phyloP scores from a whole-genome alignment of 2,888 invertebrate species.

The Calameuta pallipes region DNA sequence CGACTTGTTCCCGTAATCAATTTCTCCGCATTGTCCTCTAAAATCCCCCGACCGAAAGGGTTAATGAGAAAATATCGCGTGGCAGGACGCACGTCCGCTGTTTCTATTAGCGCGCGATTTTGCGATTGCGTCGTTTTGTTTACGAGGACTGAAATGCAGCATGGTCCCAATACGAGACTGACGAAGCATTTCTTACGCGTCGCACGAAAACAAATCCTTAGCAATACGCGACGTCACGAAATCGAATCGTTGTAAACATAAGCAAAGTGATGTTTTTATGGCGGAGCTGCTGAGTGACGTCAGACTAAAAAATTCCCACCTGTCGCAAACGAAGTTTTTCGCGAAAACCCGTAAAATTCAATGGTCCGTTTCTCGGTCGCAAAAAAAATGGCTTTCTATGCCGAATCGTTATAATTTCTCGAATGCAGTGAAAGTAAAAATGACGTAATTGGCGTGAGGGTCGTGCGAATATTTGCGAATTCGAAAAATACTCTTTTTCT shows the following conservation, averaged over 20 bases:
- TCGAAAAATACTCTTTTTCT: neutral
- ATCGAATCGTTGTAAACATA: neutral
- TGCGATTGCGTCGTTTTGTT: conserved; percentile 1
- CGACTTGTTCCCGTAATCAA: neutral
- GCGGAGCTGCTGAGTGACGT: neutral
- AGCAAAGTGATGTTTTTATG: neutral
- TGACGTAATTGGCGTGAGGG: neutral
- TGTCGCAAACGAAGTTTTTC: neutral
- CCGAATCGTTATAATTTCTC: neutral
- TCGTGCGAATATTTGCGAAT: neutral
- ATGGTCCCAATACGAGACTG: neutral
- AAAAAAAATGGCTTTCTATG: neutral
- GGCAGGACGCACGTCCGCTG: neutral
- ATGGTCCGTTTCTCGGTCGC: neutral
- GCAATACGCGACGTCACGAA: neutral
- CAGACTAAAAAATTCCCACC: neutral
- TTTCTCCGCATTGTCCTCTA: neutral
- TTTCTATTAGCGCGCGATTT: neutral
- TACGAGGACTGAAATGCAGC: neutral
- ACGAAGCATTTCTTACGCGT: neutral
- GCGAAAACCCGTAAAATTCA: neutral
- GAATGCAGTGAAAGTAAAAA: neutral
- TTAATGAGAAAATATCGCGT: neutral
- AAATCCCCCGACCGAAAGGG: neutral
- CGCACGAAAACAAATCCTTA: neutral